These are phyloP conservation scores for Drosophila rellima DNA, from an alignment of 2,888 invertebrate genomes.

Conservation along the genomic window DNA sequence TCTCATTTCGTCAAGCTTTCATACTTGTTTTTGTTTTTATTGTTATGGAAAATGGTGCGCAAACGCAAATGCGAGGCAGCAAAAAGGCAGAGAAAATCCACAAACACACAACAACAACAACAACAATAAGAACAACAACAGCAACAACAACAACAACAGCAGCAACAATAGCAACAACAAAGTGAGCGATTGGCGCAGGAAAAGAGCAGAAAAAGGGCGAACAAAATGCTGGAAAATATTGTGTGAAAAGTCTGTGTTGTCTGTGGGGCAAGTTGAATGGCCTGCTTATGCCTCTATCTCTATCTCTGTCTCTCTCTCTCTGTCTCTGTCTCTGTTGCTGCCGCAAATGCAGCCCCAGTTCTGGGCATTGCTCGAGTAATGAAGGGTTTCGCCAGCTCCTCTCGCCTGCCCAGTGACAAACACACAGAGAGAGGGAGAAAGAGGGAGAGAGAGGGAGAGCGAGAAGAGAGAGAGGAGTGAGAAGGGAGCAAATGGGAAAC, in stretches of 20 bases:
- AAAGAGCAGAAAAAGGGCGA: slow-evolving; percentile 58
- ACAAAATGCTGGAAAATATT: slow-evolving; percentile 73
- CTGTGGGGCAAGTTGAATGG: slow-evolving; percentile 70
- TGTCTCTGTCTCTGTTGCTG: not conserved
- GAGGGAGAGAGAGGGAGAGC: not conserved
- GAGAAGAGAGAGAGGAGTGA: not conserved
- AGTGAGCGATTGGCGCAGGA: slow-evolving; percentile 36
- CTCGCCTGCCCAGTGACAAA: slow-evolving; percentile 52
- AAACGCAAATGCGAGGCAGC: slow-evolving; percentile 75
- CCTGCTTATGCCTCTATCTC: slow-evolving; percentile 57
- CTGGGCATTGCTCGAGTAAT: slow-evolving; percentile 60
- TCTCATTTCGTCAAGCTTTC: not conserved
- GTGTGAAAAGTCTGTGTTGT: slow-evolving; percentile 70
- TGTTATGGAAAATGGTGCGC: slow-evolving; percentile 80
- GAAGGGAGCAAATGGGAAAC: slow-evolving; percentile 9
- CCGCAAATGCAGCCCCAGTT: slow-evolving; percentile 46
- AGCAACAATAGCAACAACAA: slow-evolving; percentile 16
- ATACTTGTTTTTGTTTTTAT: slow-evolving; percentile 50
- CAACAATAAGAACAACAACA: slow-evolving; percentile 20
- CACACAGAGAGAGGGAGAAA: not conserved
- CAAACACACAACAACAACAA: slow-evolving; percentile 26
- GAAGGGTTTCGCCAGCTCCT: slow-evolving; percentile 67
- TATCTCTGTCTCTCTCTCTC: not conserved
- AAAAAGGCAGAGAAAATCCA: slow-evolving; percentile 62
- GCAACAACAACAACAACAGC: slow-evolving; percentile 11